Base-by-base conservation (phyloP, 2,888 invertebrate species). In the Drosophila ezoana region DNA sequence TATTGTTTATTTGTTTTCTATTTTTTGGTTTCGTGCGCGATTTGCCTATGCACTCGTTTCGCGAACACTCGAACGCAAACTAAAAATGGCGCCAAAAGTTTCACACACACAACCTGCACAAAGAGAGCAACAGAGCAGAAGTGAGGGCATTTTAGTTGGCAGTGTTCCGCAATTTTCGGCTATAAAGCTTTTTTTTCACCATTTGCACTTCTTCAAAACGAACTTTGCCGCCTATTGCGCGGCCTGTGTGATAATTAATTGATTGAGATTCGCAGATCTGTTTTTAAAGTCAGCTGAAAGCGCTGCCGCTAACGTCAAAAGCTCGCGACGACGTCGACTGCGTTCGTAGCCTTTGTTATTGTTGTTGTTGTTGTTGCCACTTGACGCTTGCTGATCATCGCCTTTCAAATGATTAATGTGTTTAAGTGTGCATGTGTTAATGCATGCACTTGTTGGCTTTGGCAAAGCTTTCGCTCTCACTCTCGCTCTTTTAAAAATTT, bases 1-100 rank as follows among this genome's bases (percentile, higher is more conserved):
- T 23, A 18, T 65, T 37, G 10, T 51, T 60, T 47, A 18, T 23
- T 20, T 20, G 8, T 52, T 59, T 45, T 51, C 10, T 60, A 54
- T 41, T 45, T 69, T 58, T 23, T 28, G 28, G 53, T 57, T 83
- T 88, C 69, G 67, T 81, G 89, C 89, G 79, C 82, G 86, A 53
- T 78, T 63, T 72, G 68, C 72, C 56, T 81, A 59, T 82, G 85
- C 88, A 81, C 79, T 87, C 80, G 76, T 57, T 57, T 71, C 76
- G 76, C 65, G 65, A 71, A 71, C 65, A 66, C 89, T 78, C 79
- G 79, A 87, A 76, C 59, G 72, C 72, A 71, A 85, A 83, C 89
- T 89, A 82, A 89, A 89, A 89, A 88, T 89, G 89, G 89, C 89
- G 89, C 89, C 89, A 89, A 84, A 84, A 88, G 58, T 85, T 86